A percentile compares a stretch with the other conserved stretches of the same genome.
Conservation (phyloP, 2,888 invertebrate species). For the Leptothorax acervorum region DNA sequence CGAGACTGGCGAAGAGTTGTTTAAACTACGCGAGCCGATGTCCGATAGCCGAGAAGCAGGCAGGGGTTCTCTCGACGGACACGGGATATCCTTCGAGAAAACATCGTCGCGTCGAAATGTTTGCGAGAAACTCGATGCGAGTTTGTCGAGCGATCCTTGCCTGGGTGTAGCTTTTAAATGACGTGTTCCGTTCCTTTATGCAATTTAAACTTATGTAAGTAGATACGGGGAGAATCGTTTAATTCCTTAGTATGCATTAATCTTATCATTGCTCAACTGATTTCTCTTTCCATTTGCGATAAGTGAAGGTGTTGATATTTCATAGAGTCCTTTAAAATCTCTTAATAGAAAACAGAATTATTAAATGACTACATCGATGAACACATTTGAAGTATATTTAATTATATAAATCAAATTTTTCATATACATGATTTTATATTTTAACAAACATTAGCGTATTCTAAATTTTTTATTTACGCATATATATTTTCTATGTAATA, state of each 20-base stretch:
- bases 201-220: conserved; percentile 37
- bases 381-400: not conserved
- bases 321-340: not conserved
- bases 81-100: conserved; percentile 48
- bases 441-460: not conserved
- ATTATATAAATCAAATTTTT: not conserved
- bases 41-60: conserved; percentile 57
- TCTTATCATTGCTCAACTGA: not conserved
- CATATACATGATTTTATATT: not conserved
- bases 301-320: not conserved
- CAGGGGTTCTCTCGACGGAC: conserved; percentile 24
- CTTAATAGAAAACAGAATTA: not conserved
- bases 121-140: conserved; percentile 38
- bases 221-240: conserved; percentile 17
- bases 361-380: not conserved
- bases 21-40: conserved; percentile 64
- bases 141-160: conserved; percentile 9
- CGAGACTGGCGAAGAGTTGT: conserved; percentile 66
- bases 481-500: not conserved
- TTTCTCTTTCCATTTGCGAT: not conserved
- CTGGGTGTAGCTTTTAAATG: conserved; percentile 14
- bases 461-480: too few species aligned
- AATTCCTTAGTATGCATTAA: not conserved
- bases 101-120: conserved; percentile 45
- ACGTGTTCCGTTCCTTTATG: conserved; percentile 6